A percentile compares a stretch with the other conserved stretches of the same genome.
These are phyloP conservation scores for Laticauda colubrina DNA, from an alignment of 2,113 vertebrate species.

Conservation along the genomic window DNA sequence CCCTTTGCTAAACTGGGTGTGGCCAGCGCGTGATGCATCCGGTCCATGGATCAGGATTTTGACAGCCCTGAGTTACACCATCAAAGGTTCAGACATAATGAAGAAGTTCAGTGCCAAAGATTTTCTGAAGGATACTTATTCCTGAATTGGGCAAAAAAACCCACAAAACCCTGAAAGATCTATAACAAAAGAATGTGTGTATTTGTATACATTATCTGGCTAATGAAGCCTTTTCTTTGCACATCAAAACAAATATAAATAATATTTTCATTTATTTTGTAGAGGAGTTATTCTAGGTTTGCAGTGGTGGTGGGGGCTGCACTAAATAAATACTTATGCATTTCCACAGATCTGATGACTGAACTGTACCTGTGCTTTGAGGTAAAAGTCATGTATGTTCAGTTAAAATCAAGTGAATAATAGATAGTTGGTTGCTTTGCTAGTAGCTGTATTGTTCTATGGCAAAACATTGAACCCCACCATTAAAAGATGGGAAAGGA, in stretches of 20 bases:
- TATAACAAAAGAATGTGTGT: not conserved
- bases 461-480: not conserved
- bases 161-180: not conserved
- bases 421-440: conserved; percentile 64
- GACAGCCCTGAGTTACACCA: not conserved
- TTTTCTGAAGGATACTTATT: not conserved
- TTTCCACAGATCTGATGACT: conserved; percentile 35
- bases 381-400: conserved; percentile 57
- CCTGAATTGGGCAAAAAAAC: not conserved
- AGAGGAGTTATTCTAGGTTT: not conserved
- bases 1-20: too few species aligned
- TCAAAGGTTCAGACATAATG: not conserved
- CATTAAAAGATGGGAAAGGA: conserved; percentile 5
- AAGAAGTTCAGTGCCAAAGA: not conserved
- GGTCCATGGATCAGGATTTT: too few species aligned
- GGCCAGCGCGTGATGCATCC: too few species aligned
- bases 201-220: not conserved
- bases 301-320: conserved; percentile 41
- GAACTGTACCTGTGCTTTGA: conserved; percentile 57
- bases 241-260: conserved; percentile 41
- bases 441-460: conserved; percentile 16
- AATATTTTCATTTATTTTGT: not conserved
- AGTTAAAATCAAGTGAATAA: conserved; percentile 61
- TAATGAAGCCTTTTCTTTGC: conserved; percentile 38
- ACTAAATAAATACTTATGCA: conserved; percentile 46